Evolutionary conservation across 2,888 invertebrate genomes (phyloP).

Genomic region (Trilocha varians): DNA sequence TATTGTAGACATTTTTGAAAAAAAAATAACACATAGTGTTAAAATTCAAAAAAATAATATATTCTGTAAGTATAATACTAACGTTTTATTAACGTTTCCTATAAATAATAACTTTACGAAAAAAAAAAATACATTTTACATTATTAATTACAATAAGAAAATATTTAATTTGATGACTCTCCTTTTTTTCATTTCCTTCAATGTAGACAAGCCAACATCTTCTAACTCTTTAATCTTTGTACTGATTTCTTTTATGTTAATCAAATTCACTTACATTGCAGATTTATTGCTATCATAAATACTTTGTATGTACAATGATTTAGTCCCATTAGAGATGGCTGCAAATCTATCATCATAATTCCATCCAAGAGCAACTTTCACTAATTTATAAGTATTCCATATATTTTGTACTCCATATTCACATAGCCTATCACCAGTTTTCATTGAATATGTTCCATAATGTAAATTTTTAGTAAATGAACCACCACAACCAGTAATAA

Average conservation of each 20-base stretch:
- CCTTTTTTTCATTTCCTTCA: too few relatives aligned
- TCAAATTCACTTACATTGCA: slow-evolving; percentile 33
- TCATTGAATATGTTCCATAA: slow-evolving; percentile 36
- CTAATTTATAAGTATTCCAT: slow-evolving; percentile 25
- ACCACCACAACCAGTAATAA: slow-evolving; percentile 26
- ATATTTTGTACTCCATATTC: slow-evolving; percentile 21
- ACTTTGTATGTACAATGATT: slow-evolving; percentile 47
- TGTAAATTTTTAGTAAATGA: slow-evolving; percentile 15
- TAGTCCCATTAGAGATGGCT: slow-evolving; percentile 53
- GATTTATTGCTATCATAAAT: slow-evolving; percentile 38
- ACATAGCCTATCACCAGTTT: slow-evolving; percentile 36
- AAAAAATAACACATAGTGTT: not conserved
- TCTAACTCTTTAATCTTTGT: too few relatives aligned
- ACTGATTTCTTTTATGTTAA: too few relatives aligned
- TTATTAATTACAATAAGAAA: too few relatives aligned
- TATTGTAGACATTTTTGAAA: not conserved
- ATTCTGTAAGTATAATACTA: too few relatives aligned
- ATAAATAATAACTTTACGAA: too few relatives aligned
- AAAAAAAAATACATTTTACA: too few relatives aligned
- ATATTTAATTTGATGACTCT: too few relatives aligned
- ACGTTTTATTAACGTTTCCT: too few relatives aligned
- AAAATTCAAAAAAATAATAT: not conserved
- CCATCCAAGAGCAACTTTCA: slow-evolving; percentile 50
- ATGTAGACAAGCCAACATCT: too few relatives aligned
- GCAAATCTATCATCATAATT: slow-evolving; percentile 51